Evolutionary conservation across 2,797 vertebrate species (phyloP).

Genomic region (Sibirionetta formosa): DNA sequence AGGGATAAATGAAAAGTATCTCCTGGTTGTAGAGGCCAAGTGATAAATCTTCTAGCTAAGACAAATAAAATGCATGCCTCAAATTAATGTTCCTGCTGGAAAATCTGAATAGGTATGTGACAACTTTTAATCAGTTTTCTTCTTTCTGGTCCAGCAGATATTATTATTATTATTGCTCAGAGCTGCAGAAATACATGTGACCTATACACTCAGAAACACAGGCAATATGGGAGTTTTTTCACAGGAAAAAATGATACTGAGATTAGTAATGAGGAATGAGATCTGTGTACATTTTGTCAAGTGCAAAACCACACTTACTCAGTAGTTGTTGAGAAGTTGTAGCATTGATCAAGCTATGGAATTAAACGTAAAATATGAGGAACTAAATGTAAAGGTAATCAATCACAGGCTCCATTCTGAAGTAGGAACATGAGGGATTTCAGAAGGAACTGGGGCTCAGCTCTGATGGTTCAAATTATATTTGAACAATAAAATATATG

Average conservation of each 20-base stretch:
- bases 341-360: not conserved
- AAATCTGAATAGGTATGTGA: not conserved
- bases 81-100: not conserved
- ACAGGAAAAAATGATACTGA: not conserved
- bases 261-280: not conserved
- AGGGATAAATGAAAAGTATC: not conserved
- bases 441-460: not conserved
- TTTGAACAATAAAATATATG: not conserved
- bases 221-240: not conserved
- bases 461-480: not conserved
- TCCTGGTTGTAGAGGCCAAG: not conserved
- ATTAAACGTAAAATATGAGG: not conserved
- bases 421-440: not conserved
- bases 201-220: not conserved
- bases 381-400: not conserved
- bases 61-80: not conserved
- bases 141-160: not conserved
- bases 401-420: not conserved
- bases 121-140: not conserved
- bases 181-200: not conserved
- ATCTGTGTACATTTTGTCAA: not conserved
- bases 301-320: not conserved
- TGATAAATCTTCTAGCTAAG: not conserved
- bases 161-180: not conserved
- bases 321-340: not conserved